These are phyloP conservation scores for Botrylloides violaceus DNA, from an alignment of 23 tunicate genomes.

Conservation along the genomic window DNA sequence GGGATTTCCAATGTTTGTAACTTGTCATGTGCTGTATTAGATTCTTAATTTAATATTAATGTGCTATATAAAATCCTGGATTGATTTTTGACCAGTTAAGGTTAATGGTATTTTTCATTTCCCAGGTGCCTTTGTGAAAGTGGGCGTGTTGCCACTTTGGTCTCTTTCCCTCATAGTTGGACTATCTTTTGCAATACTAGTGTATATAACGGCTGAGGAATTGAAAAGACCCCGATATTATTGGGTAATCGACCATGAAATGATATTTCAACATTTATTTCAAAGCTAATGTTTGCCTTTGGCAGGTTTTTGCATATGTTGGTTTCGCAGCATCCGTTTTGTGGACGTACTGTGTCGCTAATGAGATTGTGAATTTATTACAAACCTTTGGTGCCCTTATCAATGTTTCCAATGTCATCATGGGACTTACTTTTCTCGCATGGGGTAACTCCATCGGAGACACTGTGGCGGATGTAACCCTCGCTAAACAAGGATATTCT, in stretches of 20 bases:
- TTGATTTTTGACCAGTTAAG: too few relatives aligned
- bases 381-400: slow-evolving; percentile 79
- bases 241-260: slow-evolving; percentile 29
- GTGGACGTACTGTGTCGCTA: slow-evolving; percentile 78
- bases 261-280: too few relatives aligned
- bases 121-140: slow-evolving; percentile 36
- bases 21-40: too few relatives aligned
- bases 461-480: slow-evolving; percentile 77
- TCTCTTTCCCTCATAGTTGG: slow-evolving; percentile 54
- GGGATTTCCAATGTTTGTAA: too few relatives aligned
- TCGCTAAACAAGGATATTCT: slow-evolving; percentile 83
- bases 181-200: slow-evolving; percentile 18
- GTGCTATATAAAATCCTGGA: too few relatives aligned
- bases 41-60: too few relatives aligned
- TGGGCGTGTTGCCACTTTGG: slow-evolving; percentile 74
- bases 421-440: slow-evolving; percentile 94
- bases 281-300: not conserved
- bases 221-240: slow-evolving; percentile 39
- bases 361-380: slow-evolving; percentile 80
- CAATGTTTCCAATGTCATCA: slow-evolving; percentile 81
- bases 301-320: slow-evolving; percentile 71
- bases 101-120: too few relatives aligned
- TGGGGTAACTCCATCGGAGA: slow-evolving; percentile 95
- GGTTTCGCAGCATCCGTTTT: slow-evolving; percentile 70
- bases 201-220: slow-evolving; percentile 42